Conservation (phyloP, 2,888 invertebrate genomes). For the Cremastinae sp. region DNA sequence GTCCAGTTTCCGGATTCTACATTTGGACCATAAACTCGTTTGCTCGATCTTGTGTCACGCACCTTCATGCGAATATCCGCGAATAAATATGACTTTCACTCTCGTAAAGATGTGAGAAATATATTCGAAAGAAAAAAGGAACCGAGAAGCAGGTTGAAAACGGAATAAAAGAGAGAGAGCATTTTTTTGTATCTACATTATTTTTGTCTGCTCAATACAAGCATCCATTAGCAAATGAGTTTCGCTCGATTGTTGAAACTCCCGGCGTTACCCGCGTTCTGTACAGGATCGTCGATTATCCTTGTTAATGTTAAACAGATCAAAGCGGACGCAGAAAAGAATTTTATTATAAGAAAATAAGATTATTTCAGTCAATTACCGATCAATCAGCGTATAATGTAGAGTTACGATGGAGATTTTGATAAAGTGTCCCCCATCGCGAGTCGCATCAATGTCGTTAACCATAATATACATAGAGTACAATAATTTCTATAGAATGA, state of each 20-base stretch:
- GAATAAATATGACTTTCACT: slow-evolving; percentile 53
- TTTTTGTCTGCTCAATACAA: neutral
- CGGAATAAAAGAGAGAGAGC: neutral
- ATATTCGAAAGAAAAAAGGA: neutral
- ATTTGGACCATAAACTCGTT: slow-evolving; percentile 45
- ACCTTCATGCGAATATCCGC: slow-evolving; percentile 4
- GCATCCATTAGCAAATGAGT: neutral
- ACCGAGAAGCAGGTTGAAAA: neutral
- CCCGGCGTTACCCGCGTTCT: slow-evolving; percentile 2
- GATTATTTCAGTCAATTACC: slow-evolving; percentile 50
- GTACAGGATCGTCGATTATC: slow-evolving; percentile 44
- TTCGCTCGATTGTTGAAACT: neutral
- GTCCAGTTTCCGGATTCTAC: slow-evolving; percentile 23
- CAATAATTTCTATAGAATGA: slow-evolving; percentile 54
- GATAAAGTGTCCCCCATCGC: slow-evolving; percentile 58
- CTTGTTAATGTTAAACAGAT: slow-evolving; percentile 1
- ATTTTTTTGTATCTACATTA: neutral
- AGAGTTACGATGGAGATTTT: slow-evolving; percentile 52
- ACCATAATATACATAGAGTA: slow-evolving; percentile 19
- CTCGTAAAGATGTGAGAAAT: slow-evolving; percentile 21
- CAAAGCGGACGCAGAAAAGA: neutral
- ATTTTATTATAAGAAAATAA: neutral
- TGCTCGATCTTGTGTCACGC: slow-evolving; percentile 25
- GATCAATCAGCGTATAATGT: slow-evolving; percentile 44
- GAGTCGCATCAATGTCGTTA: slow-evolving; percentile 47